Conservation (phyloP, 1,140 invertebrate species). For the Bombus cullumanus region DNA sequence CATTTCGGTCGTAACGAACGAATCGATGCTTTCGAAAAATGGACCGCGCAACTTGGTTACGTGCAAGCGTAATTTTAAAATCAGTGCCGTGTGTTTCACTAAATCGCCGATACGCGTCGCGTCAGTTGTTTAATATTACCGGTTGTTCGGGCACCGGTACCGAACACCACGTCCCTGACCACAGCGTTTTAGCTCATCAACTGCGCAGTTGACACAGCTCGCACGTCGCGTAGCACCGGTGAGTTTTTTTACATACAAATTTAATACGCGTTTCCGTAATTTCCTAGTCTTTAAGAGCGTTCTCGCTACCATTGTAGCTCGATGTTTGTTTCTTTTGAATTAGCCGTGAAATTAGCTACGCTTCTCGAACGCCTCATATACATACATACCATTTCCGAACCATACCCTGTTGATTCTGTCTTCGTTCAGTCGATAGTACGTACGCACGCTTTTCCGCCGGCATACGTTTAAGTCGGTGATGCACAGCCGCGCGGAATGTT, state of each 20-base stretch:
- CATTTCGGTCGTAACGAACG: background rate
- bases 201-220: slow-evolving; percentile 78
- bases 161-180: slow-evolving; percentile 72
- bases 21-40: background rate
- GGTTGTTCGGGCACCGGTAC: slow-evolving; percentile 70
- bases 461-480: background rate
- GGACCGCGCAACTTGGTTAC: background rate
- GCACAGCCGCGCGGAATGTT: background rate
- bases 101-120: slow-evolving; percentile 54
- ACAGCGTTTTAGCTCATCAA: slow-evolving; percentile 71
- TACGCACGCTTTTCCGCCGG: slow-evolving; percentile 15
- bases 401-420: slow-evolving; percentile 5
- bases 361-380: slow-evolving; percentile 11
- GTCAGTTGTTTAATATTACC: slow-evolving; percentile 26
- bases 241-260: slow-evolving; percentile 68
- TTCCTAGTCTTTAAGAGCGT: background rate
- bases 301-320: background rate
- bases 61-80: background rate
- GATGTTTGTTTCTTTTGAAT: background rate
- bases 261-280: background rate
- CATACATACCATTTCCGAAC: slow-evolving; percentile 26
- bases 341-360: background rate
- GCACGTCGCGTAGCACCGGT: slow-evolving; percentile 75
- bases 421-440: background rate
- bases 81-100: slow-evolving; percentile 1